Base-by-base conservation (phyloP, 2,797 vertebrate species). In the Notoglanidium macrostoma region DNA sequence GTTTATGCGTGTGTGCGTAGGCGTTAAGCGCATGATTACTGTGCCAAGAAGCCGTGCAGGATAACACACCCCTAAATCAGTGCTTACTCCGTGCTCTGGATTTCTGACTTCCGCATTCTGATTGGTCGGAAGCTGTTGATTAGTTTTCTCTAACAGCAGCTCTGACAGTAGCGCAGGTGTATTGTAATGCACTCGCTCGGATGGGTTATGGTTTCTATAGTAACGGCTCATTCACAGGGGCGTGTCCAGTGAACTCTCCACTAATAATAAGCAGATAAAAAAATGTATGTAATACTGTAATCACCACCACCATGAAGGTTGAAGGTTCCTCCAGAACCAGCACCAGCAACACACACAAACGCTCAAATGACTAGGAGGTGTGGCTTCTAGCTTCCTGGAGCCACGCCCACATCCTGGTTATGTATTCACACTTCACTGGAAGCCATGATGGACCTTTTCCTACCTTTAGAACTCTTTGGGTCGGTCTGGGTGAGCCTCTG, bases 391-490 rank as follows among this genome's bases (percentile, higher is more conserved):
- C 15, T 3, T 17, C 14, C n/a, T 29, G 15, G 11, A 82, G 40
- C 40, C 79, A 49, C 23, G 26, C 26, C 57, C 35, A 61, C 23
- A n/a, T 5, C 19, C 76, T 23, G 68, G 17, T 35, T 4, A 40
- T 5, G 21, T 51, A 1, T 1, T 9, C 32, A 77, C 49, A n/a
- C 26, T 49, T 74, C 26, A 49, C 76, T 11, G 2, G 46, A 35
- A 10, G 1, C 8, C 26, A 46, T 14, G 72, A 23, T 26, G 21
- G 44, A n/a, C 11, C 0, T 19, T 57, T 8, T 12, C 51, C 23
- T 78, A 90, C 90, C 97, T 97, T 97, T 63, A 95, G 96, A 49
- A 92, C 94, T 92, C 92, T 97, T 93, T 94, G 95, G 0, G 95
- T 92, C 83, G 97, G 96, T 92, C 94, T 97, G 29, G 10, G 11